A percentile compares a stretch with the other conserved stretches of the same genome.
Conservation (phyloP, 2,888 invertebrate genomes). For the Thysanoteuthis rhombus region DNA sequence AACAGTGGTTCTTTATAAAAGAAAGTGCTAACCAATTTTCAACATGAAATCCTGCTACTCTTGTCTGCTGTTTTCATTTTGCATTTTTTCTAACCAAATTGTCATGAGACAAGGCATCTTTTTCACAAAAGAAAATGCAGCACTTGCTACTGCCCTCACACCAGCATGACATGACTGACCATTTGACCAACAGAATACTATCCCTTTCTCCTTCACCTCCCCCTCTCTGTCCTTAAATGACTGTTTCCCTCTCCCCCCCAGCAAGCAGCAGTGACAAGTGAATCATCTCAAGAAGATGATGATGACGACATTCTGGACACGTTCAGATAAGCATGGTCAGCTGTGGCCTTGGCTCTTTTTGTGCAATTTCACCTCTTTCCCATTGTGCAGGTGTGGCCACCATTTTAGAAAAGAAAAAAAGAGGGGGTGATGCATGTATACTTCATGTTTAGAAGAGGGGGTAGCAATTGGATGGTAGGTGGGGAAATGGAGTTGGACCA, state of each 20-base stretch:
- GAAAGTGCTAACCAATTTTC: neutral
- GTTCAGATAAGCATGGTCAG: neutral
- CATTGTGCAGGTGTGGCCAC: neutral
- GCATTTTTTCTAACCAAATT: neutral
- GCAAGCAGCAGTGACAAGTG: neutral
- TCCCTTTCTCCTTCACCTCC: neutral
- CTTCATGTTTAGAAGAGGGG: neutral
- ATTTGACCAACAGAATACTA: neutral
- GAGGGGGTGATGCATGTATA: neutral
- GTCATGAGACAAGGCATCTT: neutral
- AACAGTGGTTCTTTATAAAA: neutral
- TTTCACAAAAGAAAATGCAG: neutral
- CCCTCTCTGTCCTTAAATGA: neutral
- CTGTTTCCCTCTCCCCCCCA: neutral
- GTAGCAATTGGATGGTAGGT: too few relatives aligned
- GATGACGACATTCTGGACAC: neutral
- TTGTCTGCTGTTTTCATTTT: neutral
- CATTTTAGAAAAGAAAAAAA: neutral
- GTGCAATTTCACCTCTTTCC: neutral
- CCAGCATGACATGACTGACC: neutral
- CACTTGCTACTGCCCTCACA: neutral
- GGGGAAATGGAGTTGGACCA: neutral
- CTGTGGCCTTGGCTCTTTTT: neutral
- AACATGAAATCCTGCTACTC: neutral
- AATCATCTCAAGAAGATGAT: neutral